Percentiles rank a stretch among this genome's conserved stretches.
phyloP scores from a whole-genome alignment of 2,113 vertebrate genomes.

The Gallinago media region DNA sequence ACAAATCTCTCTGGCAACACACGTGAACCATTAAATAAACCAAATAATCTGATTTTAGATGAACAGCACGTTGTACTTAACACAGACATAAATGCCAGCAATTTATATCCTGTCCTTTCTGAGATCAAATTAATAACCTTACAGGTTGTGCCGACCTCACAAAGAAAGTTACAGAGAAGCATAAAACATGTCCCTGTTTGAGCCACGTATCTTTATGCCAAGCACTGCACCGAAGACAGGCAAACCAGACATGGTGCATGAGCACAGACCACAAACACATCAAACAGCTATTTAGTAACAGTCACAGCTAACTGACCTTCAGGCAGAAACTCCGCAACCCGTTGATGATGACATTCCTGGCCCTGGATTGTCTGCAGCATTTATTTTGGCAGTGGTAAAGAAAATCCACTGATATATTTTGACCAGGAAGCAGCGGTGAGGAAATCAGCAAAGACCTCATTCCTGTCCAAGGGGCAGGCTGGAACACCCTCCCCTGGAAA shows the following conservation, averaged over 20 bases:
- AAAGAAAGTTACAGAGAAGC: not conserved
- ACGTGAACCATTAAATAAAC: not conserved
- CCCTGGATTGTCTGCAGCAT: not conserved
- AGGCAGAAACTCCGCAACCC: conserved; percentile 36
- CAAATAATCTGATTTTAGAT: not conserved
- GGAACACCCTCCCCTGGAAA: not conserved
- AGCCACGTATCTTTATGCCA: not conserved
- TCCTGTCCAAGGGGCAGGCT: not conserved
- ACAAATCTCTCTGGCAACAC: not conserved
- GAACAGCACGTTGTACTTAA: not conserved
- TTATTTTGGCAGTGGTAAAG: conserved; percentile 8
- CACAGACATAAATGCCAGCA: not conserved
- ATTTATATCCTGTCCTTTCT: not conserved
- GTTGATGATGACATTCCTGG: not conserved
- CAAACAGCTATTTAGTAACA: conserved; percentile 5
- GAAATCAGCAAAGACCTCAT: not conserved
- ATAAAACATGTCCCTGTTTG: not conserved
- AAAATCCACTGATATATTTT: not conserved
- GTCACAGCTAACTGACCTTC: conserved; percentile 42
- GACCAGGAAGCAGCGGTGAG: not conserved
- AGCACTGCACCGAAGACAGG: not conserved
- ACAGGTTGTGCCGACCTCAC: not conserved
- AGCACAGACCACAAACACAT: not conserved
- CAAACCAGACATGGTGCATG: not conserved
- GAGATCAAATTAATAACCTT: not conserved